Base-by-base conservation (phyloP, 2,797 vertebrate genomes). In the Chaunax sp. region DNA sequence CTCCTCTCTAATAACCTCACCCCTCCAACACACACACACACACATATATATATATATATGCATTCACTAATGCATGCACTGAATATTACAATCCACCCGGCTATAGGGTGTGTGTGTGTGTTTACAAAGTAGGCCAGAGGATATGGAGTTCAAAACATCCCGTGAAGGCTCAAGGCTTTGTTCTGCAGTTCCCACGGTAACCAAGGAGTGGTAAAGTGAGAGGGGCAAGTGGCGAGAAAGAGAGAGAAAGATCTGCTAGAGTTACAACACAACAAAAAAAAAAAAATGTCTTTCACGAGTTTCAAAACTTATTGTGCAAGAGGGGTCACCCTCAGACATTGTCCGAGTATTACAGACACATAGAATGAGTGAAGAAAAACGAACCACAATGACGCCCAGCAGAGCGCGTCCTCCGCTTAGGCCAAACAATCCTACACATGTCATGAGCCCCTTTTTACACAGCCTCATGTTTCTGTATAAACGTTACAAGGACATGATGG, bases 111-210 rank as follows among this genome's bases (percentile, higher is more conserved):
- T 61, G 18, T 44, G 58, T 38, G 35, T 50, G 16, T 55, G 41
- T 50, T 14, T 43, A 0, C 1, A 9, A 81, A 81, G 72, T 72
- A 84, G 80, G 77, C 47, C 76, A 81, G 77, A 81, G 81, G 81
- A 77, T 68, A 82, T 56, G 62, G 40, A 72, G 82, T 77, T 80
- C 63, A 75, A 90, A 89, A 87, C 87, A 86, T 78, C 80, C 73
- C 74, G 71, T 52, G 44, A 28, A 75, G 65, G 65, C 61, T 41
- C 64, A 30, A 40, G 69, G 59, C 65, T 88, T 89, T 91, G 87
- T 91, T 81, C 74, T 41, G 67, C 47, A 35, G 77, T 89, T 90
- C 70, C 88, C 88, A 84, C 60, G 33, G 85, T 75, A 80, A 89
- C 89, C 58, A 50, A 77, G 83, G 80, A 77, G 51, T 35, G 68